Base-by-base conservation (phyloP, 1,140 invertebrate genomes). In the Drosophila novamexicana region DNA sequence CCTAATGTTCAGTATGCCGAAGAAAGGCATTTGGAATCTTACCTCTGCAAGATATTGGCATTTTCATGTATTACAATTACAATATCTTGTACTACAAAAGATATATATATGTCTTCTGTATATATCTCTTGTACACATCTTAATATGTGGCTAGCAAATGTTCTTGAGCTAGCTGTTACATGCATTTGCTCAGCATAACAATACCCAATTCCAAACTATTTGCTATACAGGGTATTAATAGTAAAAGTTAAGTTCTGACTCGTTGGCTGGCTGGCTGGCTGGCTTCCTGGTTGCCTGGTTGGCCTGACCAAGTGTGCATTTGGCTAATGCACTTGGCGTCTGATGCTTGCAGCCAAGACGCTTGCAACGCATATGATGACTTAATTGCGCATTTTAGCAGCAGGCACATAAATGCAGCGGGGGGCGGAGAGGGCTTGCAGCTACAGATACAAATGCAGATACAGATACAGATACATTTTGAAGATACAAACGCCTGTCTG, bases 351-450 rank as follows among this genome's bases (percentile, higher is more conserved):
- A 12, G 16, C 10, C 75, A 69, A 81, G 76, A 73, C 75, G 63
- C 81, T 81, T 67, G 82, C 75, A 71, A 81, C 67, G 77, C 82
- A 64, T 86, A 82, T 86, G 83, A 88, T 88, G 79, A 80, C 84
- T 88, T 88, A 89, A 88, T 88, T 88, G 83, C 79, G 76, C 83
- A 83, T 88, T 83, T 89, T 88, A 83, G 74, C 83, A 81, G 39
- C 10, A 12, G 16, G 18, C 45, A 29, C 22, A 29, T 29, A 5
- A 29, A 29, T 29, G 22, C 22, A 29, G 22, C 22, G 0, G 22
- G 22, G 22, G 22, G 22, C 0, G 22, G 4, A 3, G 4, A 3
- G 4, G 22, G 4, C 2, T 29, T 8, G 9, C 29, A 44, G 14
- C 45, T 47, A 52, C 39, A 14, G 29, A 57, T 9, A 37, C 53